Base-by-base conservation (phyloP, 2,797 vertebrate species). In the Allobates femoralis region DNA sequence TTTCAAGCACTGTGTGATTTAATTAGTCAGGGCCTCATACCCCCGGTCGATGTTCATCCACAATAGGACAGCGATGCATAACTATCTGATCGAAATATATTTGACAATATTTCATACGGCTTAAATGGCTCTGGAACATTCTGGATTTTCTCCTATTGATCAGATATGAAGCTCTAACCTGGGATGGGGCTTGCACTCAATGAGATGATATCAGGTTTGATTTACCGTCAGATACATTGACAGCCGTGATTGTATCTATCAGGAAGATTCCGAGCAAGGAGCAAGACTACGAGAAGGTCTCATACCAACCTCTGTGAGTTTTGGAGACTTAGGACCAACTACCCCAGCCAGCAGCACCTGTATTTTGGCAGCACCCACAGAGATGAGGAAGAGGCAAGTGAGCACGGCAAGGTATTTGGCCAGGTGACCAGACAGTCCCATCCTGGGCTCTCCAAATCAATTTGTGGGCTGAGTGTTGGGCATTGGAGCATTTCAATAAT, bases 11-110 rank as follows among this genome's bases (percentile, higher is more conserved):
- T 62, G 53, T 71, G 53, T 75, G 66, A 83, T 83, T 74, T 46
- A 53, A 75, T 83, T 37, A 75, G 67, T 62, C 81, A 83, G 81
- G 23, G 58, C 30, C 67, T 82, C 80, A 58, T 69, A 82, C 46
- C 67, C n/a, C 80, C 53, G 80, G 73, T 83, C 71, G n/a, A 75
- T 83, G 50, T 15, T 75, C 71, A 62, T 60, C 67, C 56, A 81
- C 80, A 75, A 62, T 32, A 30, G 67, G 81, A 75, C 56, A 46
- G 50, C 41, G 26, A 28, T 41, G 53, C 34, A 26, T 26, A 56
- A 62, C 81, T 75, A 74, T 75, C 46, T 75, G 81, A 62, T 58
- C 21, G 81, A 73, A 75, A 74, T 83, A 71, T 83, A 56, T 11
- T n/a, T n/a, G 23, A 55, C 51, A n/a, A 67, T 71, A 69, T 41